A percentile compares a stretch with the other conserved stretches of the same genome.
Evolutionary conservation across 2,113 vertebrate species (phyloP).

Genomic region (Gopherus evgoodei): DNA sequence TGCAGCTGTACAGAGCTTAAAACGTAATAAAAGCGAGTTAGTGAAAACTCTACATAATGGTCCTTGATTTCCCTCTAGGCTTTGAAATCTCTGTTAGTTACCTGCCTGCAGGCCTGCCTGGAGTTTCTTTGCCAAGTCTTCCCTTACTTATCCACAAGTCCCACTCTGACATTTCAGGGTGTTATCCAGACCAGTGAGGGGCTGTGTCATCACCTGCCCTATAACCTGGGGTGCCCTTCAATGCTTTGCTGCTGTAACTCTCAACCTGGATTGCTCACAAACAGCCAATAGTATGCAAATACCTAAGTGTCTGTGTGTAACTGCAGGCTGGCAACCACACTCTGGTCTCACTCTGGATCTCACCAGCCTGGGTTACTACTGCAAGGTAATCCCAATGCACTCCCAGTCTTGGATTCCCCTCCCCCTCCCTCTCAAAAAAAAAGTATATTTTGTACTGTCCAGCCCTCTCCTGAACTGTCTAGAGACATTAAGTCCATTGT

Average conservation of each 20-base stretch:
- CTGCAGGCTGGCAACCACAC: not conserved
- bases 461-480: not conserved
- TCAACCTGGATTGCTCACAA: not conserved
- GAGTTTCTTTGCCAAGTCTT: conserved; percentile 35
- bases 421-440: too few species aligned
- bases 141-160: conserved; percentile 15
- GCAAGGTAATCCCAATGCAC: not conserved
- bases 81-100: conserved; percentile 64
- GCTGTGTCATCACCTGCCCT: not conserved
- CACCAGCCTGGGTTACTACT: not conserved
- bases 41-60: conserved; percentile 40
- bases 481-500: not conserved
- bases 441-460: not conserved
- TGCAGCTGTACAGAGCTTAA: conserved; percentile 16
- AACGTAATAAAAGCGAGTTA: conserved; percentile 56
- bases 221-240: not conserved
- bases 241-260: not conserved
- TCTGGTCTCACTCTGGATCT: not conserved
- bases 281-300: not conserved
- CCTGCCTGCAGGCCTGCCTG: conserved; percentile 20
- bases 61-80: conserved; percentile 66
- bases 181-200: not conserved
- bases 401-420: too few species aligned
- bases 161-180: not conserved
- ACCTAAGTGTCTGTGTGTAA: not conserved